Conservation (phyloP, 2,888 invertebrate species). For the Caenorhabditis imperialis region DNA sequence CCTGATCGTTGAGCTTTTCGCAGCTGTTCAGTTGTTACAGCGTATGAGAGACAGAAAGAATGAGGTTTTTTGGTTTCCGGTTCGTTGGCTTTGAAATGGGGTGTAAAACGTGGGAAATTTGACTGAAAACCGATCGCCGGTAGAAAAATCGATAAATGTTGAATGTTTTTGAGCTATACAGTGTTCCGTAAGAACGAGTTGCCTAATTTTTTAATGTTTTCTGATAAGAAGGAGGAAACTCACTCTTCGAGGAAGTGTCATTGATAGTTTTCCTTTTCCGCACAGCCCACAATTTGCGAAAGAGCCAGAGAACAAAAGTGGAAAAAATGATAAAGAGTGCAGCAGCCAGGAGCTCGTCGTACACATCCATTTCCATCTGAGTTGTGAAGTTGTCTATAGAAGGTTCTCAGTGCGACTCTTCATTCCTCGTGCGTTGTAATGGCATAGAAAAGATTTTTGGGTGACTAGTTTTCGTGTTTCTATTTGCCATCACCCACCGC, state of each 20-base stretch:
- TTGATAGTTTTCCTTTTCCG: conserved; percentile 60
- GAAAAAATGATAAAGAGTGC: conserved; percentile 40
- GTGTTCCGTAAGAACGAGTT: too few relatives aligned
- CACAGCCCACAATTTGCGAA: conserved; percentile 56
- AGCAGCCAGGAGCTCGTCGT: conserved; percentile 52
- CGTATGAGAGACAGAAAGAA: too few relatives aligned
- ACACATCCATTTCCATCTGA: conserved; percentile 55
- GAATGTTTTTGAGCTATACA: conserved; percentile 2
- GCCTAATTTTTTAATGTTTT: too few relatives aligned
- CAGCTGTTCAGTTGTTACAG: too few relatives aligned
- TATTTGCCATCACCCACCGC: conserved; percentile 54
- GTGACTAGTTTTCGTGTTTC: conserved; percentile 55
- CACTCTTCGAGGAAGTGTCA: conserved; percentile 58
- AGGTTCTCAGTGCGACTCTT: conserved; percentile 36
- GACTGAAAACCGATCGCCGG: not conserved
- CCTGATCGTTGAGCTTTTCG: too few relatives aligned
- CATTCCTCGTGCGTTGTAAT: conserved; percentile 45
- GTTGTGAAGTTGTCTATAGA: conserved; percentile 29
- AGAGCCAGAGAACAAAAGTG: conserved; percentile 40
- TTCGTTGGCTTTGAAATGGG: too few relatives aligned
- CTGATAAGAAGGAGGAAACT: conserved; percentile 33
- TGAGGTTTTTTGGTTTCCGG: conserved; percentile 9
- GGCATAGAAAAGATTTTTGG: conserved; percentile 45
- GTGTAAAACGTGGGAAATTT: not conserved
- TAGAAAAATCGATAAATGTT: not conserved